Evolutionary conservation across 2,113 vertebrate genomes (phyloP).

Genomic region (Promerops cafer): DNA sequence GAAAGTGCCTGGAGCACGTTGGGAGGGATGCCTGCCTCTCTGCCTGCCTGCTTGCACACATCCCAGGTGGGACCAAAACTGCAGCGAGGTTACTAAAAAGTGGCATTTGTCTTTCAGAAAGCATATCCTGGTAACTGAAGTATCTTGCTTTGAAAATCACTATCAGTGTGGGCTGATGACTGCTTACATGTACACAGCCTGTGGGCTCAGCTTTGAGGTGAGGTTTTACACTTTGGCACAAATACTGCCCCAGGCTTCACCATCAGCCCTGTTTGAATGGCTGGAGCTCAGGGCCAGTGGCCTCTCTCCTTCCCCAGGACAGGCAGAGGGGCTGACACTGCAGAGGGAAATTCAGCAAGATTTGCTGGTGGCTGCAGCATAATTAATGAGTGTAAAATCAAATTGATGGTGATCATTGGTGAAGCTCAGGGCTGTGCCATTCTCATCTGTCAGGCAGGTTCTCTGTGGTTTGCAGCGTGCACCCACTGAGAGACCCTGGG

Average conservation of each 20-base stretch:
- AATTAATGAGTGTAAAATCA: neutral
- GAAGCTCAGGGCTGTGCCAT: neutral
- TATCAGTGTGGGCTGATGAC: neutral
- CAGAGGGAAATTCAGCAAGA: neutral
- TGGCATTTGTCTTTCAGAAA: neutral
- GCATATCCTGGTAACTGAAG: neutral
- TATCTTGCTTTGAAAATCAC: neutral
- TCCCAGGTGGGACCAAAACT: neutral
- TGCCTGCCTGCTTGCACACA: neutral
- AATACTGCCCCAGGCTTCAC: conserved; percentile 17
- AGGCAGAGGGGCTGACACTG: neutral
- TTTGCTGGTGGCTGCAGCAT: neutral
- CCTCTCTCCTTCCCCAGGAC: neutral
- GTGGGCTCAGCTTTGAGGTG: conserved; percentile 9
- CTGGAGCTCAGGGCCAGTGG: neutral
- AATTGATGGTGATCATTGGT: neutral
- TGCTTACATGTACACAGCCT: neutral
- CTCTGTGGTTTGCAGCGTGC: neutral
- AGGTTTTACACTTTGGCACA: neutral
- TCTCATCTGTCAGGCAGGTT: neutral
- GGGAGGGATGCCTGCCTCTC: neutral
- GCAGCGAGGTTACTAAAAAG: neutral
- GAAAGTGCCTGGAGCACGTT: neutral
- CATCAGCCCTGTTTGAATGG: conserved; percentile 20
- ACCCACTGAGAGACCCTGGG: neutral